phyloP scores from a whole-genome alignment of 2,113 vertebrate genomes.

The Neogale vison region DNA sequence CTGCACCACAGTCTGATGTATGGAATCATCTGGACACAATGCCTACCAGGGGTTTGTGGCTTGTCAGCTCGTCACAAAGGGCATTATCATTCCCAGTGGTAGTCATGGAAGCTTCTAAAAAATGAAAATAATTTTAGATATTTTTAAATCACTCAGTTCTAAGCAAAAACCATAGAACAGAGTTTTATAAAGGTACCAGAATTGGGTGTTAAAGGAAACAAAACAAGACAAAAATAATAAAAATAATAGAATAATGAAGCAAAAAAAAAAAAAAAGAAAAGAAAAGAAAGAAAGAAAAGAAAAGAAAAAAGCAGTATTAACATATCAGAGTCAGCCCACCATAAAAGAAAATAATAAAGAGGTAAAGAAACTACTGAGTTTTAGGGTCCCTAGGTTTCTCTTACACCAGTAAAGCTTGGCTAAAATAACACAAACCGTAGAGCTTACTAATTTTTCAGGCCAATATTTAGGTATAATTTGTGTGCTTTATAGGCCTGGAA shows the following conservation, averaged over 20 bases:
- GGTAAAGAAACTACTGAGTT: slow-evolving; percentile 77
- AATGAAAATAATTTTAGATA: neutral
- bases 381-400: slow-evolving; percentile 85
- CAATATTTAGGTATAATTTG: slow-evolving; percentile 91
- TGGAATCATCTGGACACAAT: fast-evolving
- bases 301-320: neutral
- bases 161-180: neutral
- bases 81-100: neutral
- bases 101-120: neutral
- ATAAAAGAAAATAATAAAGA: slow-evolving; percentile 82
- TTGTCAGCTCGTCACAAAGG: neutral
- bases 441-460: slow-evolving; percentile 90
- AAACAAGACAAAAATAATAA: neutral
- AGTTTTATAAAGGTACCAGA: neutral
- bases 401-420: slow-evolving; percentile 86
- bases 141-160: neutral
- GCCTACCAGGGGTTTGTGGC: neutral
- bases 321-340: slow-evolving; percentile 75
- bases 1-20: fast-evolving
- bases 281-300: neutral
- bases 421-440: slow-evolving; percentile 89
- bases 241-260: neutral
- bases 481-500: slow-evolving; percentile 87
- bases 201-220: neutral
- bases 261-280: neutral